Percentiles rank a stretch among this genome's conserved stretches.
Conservation (phyloP, 2,797 vertebrate species). For the Enteromius viviparus region DNA sequence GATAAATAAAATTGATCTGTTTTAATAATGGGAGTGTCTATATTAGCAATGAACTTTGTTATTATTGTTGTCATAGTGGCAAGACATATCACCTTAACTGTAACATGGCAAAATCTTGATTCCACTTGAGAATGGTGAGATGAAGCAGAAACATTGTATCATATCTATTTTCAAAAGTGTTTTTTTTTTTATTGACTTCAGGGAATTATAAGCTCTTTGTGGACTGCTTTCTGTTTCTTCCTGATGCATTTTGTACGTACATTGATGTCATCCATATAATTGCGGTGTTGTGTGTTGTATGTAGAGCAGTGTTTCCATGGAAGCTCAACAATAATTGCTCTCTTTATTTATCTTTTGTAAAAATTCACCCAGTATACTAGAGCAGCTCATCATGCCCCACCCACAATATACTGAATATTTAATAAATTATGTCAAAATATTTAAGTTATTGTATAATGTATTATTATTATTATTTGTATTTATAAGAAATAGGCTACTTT, state of each 20-base stretch:
- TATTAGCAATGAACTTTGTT: slow-evolving; percentile 23
- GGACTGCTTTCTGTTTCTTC: background rate
- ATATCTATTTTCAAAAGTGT: slow-evolving; percentile 1
- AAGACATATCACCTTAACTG: slow-evolving; percentile 4
- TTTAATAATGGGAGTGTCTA: slow-evolving; percentile 21
- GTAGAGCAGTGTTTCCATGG: slow-evolving; percentile 64
- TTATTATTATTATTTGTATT: too few relatives aligned
- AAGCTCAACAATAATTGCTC: slow-evolving; percentile 40
- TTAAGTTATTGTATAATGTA: background rate
- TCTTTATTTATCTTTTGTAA: slow-evolving; percentile 47
- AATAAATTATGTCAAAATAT: background rate
- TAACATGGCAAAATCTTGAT: background rate
- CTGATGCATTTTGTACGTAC: slow-evolving; percentile 14
- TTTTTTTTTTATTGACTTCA: background rate
- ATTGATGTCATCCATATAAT: slow-evolving; percentile 15
- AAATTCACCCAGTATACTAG: slow-evolving; percentile 26
- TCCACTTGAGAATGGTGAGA: slow-evolving; percentile 4
- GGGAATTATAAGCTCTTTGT: slow-evolving; percentile 20
- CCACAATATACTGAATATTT: background rate
- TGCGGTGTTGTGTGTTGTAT: slow-evolving; percentile 46
- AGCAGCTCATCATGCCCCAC: background rate
- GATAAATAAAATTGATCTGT: slow-evolving; percentile 22
- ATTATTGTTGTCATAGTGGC: slow-evolving; percentile 33
- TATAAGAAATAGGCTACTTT: background rate
- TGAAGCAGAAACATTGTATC: slow-evolving; percentile 4